Conservation (phyloP, 2,797 vertebrate species). For the Heliangelus exortis region DNA sequence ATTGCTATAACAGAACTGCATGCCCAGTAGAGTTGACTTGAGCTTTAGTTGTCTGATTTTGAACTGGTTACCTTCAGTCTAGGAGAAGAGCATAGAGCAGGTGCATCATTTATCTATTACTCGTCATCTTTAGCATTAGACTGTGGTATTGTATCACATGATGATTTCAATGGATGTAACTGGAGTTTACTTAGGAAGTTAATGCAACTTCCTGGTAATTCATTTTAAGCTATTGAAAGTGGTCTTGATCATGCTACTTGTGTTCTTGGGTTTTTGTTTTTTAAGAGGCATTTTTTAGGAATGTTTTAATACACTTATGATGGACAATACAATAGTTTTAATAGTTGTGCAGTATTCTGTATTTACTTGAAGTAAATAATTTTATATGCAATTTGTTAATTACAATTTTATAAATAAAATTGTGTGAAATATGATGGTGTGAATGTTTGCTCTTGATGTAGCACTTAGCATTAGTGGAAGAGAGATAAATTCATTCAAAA, state of each 20-base stretch:
- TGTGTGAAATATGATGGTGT: constrained; percentile 47
- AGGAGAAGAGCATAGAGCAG: constrained; percentile 50
- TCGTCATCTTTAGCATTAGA: constrained; percentile 62
- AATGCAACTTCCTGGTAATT: constrained; percentile 39
- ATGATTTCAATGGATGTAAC: constrained; percentile 41
- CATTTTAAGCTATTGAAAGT: constrained; percentile 68
- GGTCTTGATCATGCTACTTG: constrained; percentile 65
- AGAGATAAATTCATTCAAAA: background rate
- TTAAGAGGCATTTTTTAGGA: constrained; percentile 71
- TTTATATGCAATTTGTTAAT: constrained; percentile 76
- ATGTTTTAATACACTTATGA: constrained; percentile 74
- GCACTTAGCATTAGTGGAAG: background rate
- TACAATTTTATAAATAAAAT: constrained; percentile 76
- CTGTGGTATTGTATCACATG: constrained; percentile 43
- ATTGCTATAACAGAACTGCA: constrained; percentile 67
- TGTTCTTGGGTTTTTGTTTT: constrained; percentile 61
- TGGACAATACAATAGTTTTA: constrained; percentile 74
- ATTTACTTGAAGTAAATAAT: constrained; percentile 77
- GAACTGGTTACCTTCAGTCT: constrained; percentile 31
- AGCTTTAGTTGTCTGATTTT: constrained; percentile 44
- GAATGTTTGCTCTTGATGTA: constrained; percentile 27
- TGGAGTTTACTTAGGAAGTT: constrained; percentile 53
- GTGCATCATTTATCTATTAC: constrained; percentile 26
- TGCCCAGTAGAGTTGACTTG: constrained; percentile 49
- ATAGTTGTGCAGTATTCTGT: constrained; percentile 71